phyloP scores from a whole-genome alignment of 2,888 invertebrate species.

The Mayetiola destructor region DNA sequence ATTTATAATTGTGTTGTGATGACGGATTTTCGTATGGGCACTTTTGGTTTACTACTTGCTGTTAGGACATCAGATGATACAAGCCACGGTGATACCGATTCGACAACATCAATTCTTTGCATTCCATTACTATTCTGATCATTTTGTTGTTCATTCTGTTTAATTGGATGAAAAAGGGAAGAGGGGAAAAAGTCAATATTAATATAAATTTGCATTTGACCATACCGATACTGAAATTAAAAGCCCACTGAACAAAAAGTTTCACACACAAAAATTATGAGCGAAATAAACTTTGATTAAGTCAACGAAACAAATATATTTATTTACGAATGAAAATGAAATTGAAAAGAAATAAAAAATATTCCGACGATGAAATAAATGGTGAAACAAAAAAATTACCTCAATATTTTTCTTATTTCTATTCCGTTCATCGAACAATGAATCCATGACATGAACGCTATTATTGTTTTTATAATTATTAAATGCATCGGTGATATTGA shows the following conservation, averaged over 20 bases:
- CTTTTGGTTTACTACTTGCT: constrained; percentile 48
- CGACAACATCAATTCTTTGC: constrained; percentile 5
- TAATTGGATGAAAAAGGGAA: neutral
- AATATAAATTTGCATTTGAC: neutral
- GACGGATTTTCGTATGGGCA: constrained; percentile 70
- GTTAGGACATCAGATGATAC: constrained; percentile 61
- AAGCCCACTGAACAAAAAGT: neutral
- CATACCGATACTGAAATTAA: too few species aligned
- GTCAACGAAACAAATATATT: too few species aligned
- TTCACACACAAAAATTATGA: neutral
- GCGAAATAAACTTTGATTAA: neutral
- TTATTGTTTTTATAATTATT: constrained; percentile 9
- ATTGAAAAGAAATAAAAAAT: neutral
- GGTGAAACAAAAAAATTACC: neutral
- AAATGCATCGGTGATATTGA: neutral
- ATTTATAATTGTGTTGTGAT: constrained; percentile 72
- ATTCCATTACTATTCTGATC: constrained; percentile 6
- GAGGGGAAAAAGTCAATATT: neutral
- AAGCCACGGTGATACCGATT: constrained; percentile 58
- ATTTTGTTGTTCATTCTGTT: neutral
- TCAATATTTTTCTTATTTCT: constrained; percentile 9
- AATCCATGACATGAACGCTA: neutral
- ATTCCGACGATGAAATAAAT: neutral
- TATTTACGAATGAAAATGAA: neutral
- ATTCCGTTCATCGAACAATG: neutral